These are phyloP conservation scores for Siniperca obscura DNA, from an alignment of 2,797 vertebrate species.

Conservation along the genomic window DNA sequence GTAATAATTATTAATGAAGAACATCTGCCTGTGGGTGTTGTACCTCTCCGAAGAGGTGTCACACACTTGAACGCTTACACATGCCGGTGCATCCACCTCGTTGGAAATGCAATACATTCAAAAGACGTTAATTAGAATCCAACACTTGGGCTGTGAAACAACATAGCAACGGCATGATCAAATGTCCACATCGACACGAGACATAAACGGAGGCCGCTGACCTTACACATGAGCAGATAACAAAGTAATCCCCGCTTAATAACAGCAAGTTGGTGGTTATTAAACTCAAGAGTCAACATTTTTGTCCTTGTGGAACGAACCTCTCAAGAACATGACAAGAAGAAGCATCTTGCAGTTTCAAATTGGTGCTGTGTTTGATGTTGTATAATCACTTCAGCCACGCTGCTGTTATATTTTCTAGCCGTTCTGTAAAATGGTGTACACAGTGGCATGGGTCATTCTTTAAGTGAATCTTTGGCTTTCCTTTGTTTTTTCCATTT, in stretches of 20 bases:
- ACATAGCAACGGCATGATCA: background rate
- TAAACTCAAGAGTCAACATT: conserved; percentile 18
- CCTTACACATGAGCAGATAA: conserved; percentile 4
- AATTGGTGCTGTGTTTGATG: background rate
- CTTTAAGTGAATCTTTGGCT: conserved; percentile 45
- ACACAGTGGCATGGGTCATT: conserved; percentile 18
- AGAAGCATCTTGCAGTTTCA: background rate
- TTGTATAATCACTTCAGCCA: conserved; percentile 10
- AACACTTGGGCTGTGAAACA: background rate
- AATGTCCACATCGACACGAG: conserved; percentile 8
- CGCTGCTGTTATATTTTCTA: background rate
- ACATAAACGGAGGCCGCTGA: conserved; percentile 18
- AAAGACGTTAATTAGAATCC: conserved; percentile 32
- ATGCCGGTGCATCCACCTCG: background rate
- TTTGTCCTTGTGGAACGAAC: conserved; percentile 13
- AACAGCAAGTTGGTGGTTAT: conserved; percentile 2
- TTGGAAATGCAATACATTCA: conserved; percentile 21
- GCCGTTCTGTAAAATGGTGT: conserved; percentile 11
- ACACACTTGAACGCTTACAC: conserved; percentile 27
- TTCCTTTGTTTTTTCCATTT: background rate
- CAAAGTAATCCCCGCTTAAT: conserved; percentile 19
- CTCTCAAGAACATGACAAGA: background rate
- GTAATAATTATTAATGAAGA: conserved; percentile 69
- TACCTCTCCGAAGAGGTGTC: conserved; percentile 32
- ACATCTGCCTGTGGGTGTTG: conserved; percentile 58